These are phyloP conservation scores for Eretmocerus hayati DNA, from an alignment of 2,888 invertebrate species.

Conservation along the genomic window DNA sequence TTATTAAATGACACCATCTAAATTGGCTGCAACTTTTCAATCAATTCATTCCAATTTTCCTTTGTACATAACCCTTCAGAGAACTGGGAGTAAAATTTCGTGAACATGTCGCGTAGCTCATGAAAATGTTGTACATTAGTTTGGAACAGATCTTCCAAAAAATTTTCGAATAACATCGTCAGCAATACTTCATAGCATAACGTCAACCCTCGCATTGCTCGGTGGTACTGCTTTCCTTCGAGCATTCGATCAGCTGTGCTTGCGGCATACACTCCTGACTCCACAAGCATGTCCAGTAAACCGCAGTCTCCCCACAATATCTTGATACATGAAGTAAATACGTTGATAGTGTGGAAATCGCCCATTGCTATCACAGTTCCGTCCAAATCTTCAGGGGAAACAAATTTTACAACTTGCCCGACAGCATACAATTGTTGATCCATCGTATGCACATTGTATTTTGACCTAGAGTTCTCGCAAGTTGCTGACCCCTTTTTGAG, in stretches of 20 bases:
- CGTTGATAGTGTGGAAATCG: neutral
- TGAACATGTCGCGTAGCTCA: too few species aligned
- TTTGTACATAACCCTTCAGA: neutral
- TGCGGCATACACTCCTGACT: conserved; percentile 3
- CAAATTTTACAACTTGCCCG: neutral
- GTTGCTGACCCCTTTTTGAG: neutral
- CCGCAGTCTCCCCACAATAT: neutral
- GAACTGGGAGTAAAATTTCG: neutral
- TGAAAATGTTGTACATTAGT: neutral
- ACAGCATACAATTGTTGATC: conserved; percentile 4
- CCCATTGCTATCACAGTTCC: neutral
- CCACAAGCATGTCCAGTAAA: conserved; percentile 1
- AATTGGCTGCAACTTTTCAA: neutral
- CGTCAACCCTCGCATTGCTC: neutral
- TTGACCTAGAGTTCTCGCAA: neutral
- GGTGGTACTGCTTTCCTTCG: conserved; percentile 3
- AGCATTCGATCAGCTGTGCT: conserved; percentile 3
- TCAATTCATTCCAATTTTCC: neutral
- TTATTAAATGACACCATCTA: neutral
- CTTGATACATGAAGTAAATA: neutral
- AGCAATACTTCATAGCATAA: neutral
- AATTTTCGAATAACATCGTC: neutral
- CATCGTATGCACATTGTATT: neutral
- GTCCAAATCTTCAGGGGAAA: neutral
- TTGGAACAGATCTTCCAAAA: neutral